Base-by-base conservation (phyloP, 2,888 invertebrate genomes). In the Bruchidius siliquastri region DNA sequence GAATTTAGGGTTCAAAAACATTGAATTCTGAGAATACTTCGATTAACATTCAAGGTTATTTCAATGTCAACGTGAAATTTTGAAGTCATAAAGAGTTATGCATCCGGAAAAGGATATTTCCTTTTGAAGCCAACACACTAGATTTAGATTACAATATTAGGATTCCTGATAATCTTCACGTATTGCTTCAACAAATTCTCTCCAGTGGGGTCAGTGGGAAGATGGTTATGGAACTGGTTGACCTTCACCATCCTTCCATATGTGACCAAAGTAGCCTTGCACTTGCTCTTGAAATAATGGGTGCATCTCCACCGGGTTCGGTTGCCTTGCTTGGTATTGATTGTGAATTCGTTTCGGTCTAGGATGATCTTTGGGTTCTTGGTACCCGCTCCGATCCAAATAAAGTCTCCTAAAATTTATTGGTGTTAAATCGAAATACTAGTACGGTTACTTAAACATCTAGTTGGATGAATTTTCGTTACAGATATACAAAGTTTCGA, bases 311-410 rank as follows among this genome's bases (percentile, higher is more conserved):
- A 82, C 72, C 80, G 75, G 2, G 81, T 81, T 3, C 76, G 73
- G 1, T 74, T 74, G 6, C 73, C 76, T 20, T 76, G 75, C 77
- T 79, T 79, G n/a, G 76, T 77, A 68, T 80, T 79, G 13, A 81
- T 76, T 3, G 79, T 79, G 67, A 81, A 82, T 66, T 77, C 76
- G 71, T 81, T 80, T 22, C 77, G 73, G 67, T 82, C 80, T 30
- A 81, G 71, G 2, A 80, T 76, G n/a, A 82, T 74, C 72, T 79
- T 81, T 22, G 81, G 81, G 71, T 81, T 79, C 75, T 81, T 82
- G 0, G 76, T 77, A 30, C 81, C 79, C 22, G 79, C 69, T 67
- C 77, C 76, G 22, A 81, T 78, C 72, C 74, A 80, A 49, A 82
- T 80, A 1, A 75, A 22, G 76, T 78, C 81, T 82, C 77, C 68